Conservation (phyloP, 2,888 invertebrate species). For the Lepidochitona cinerea region DNA sequence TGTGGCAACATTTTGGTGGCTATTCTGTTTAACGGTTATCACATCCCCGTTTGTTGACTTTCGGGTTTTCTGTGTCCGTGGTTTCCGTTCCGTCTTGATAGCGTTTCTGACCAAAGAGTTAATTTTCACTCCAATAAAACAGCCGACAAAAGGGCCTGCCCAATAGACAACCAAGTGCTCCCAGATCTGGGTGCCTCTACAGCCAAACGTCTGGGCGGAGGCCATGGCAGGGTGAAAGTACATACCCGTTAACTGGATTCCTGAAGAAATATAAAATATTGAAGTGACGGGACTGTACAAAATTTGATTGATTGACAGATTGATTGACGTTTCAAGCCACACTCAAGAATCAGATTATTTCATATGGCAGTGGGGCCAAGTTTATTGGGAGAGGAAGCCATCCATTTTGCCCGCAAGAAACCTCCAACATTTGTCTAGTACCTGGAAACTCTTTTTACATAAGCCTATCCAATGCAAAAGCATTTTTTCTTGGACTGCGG, state of each 20-base stretch:
- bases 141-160: background rate
- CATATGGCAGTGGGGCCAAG: too few relatives aligned
- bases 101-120: background rate
- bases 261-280: background rate
- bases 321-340: too few relatives aligned
- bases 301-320: too few relatives aligned
- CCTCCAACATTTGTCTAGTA: too few relatives aligned
- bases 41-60: background rate
- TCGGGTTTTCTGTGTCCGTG: background rate
- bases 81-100: background rate
- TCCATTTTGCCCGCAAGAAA: too few relatives aligned
- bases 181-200: background rate
- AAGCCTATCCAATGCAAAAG: too few relatives aligned
- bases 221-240: conserved; percentile 1
- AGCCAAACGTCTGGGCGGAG: background rate
- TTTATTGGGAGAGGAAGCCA: too few relatives aligned
- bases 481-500: too few relatives aligned
- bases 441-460: too few relatives aligned
- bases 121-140: background rate
- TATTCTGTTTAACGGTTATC: background rate
- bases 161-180: background rate
- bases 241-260: background rate
- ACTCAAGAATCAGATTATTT: too few relatives aligned
- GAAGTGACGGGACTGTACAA: too few relatives aligned
- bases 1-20: background rate